Evolutionary conservation across 2,888 invertebrate species (phyloP).

Genomic region (Leptinotarsa rubiginosa): DNA sequence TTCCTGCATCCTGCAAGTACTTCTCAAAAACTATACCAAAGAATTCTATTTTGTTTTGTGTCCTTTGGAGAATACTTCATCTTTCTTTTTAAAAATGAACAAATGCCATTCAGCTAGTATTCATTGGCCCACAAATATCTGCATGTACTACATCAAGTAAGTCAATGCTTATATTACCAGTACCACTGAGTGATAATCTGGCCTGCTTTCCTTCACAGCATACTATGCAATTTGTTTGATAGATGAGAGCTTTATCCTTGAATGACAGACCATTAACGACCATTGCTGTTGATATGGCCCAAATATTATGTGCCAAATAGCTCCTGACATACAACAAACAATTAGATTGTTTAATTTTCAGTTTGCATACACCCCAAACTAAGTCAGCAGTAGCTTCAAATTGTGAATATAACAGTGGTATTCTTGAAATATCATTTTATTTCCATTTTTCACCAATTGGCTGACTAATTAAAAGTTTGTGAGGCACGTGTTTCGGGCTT

Average conservation of each 20-base stretch:
- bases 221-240: conserved; percentile 4
- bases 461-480: no score
- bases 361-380: no score
- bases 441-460: no score
- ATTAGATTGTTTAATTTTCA: no score
- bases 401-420: no score
- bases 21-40: conserved; percentile 7
- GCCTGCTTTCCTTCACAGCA: conserved; percentile 29
- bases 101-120: conserved; percentile 15
- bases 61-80: conserved; percentile 18
- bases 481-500: no score
- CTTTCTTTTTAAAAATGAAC: conserved; percentile 28
- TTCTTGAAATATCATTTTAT: no score
- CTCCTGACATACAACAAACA: no score
- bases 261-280: conserved; percentile 13
- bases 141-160: no score
- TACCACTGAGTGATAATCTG: conserved; percentile 41
- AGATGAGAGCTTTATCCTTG: not conserved
- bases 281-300: no score
- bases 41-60: conserved; percentile 43
- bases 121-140: conserved; percentile 33
- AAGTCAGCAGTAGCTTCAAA: no score
- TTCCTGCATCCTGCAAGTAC: conserved; percentile 14
- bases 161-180: conserved; percentile 16
- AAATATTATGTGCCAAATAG: no score